These are phyloP conservation scores for Cotesia typhae DNA, from an alignment of 1,140 invertebrate genomes.

Conservation along the genomic window DNA sequence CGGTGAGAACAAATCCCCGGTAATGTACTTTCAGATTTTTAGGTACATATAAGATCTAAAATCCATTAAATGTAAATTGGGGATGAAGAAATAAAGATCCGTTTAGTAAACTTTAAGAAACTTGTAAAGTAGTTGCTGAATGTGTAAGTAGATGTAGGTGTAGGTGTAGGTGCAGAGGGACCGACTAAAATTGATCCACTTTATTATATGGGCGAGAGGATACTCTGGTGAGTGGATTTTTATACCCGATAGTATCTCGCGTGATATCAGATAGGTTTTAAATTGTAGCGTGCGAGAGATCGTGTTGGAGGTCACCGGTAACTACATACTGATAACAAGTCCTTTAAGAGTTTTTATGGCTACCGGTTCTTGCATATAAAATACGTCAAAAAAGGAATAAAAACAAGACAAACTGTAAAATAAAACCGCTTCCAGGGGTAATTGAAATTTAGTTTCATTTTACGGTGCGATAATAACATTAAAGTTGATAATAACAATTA, in stretches of 20 bases:
- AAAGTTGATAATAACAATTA: background rate
- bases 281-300: constrained; percentile 26
- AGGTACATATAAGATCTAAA: no score
- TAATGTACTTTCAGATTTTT: no score
- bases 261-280: constrained; percentile 38
- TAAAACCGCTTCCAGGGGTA: background rate
- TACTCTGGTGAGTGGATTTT: constrained; percentile 27
- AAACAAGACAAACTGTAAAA: background rate
- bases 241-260: constrained; percentile 19
- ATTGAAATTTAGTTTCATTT: no score
- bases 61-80: no score
- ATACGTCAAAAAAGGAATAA: background rate
- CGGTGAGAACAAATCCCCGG: no score
- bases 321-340: constrained; percentile 35
- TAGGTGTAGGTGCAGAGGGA: no score
- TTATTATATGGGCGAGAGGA: background rate
- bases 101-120: background rate
- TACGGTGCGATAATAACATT: background rate
- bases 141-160: no score
- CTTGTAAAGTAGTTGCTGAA: background rate
- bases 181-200: no score
- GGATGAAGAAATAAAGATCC: background rate
- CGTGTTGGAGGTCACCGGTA: constrained; percentile 28
- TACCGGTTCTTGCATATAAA: constrained; percentile 17
- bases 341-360: constrained; percentile 26